These are phyloP conservation scores for Diadegma fenestrale DNA, from an alignment of 2,888 invertebrate genomes.

Conservation along the genomic window DNA sequence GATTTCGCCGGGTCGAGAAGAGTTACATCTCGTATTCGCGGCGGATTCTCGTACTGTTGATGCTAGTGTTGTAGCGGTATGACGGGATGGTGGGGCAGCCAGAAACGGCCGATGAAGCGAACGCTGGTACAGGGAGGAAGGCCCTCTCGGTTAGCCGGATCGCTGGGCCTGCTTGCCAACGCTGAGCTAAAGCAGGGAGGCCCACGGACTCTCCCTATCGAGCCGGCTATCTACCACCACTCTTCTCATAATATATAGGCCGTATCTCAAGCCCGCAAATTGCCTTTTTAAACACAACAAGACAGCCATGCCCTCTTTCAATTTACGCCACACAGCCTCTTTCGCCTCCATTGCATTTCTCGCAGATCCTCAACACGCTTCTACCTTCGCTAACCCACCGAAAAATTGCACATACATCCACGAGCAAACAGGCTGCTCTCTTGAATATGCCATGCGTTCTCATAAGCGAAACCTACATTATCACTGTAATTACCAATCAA, in stretches of 20 bases:
- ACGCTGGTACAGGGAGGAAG: conserved; percentile 39
- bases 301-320: conserved; percentile 83
- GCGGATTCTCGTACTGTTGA: conserved; percentile 63
- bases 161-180: conserved; percentile 46
- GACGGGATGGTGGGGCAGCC: conserved; percentile 52
- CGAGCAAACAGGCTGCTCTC: background rate
- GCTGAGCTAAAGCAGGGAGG: conserved; percentile 64
- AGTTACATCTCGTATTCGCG: conserved; percentile 59
- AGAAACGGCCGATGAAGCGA: conserved; percentile 57
- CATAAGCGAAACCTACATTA: conserved; percentile 72
- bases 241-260: conserved; percentile 82
- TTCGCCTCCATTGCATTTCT: conserved; percentile 77
- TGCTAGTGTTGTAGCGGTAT: conserved; percentile 58
- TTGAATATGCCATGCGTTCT: conserved; percentile 24
- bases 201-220: conserved; percentile 77
- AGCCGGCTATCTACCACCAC: conserved; percentile 81
- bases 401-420: conserved; percentile 25
- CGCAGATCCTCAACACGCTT: conserved; percentile 59
- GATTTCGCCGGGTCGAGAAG: conserved; percentile 38
- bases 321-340: conserved; percentile 82
- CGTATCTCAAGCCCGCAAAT: conserved; percentile 84
- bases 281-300: conserved; percentile 84
- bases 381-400: conserved; percentile 49
- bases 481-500: conserved; percentile 73
- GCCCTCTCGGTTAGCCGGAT: conserved; percentile 55